A percentile compares a stretch with the other conserved stretches of the same genome.
phyloP scores from a whole-genome alignment of 2,888 invertebrate species.

The Criorhina ranunculi region DNA sequence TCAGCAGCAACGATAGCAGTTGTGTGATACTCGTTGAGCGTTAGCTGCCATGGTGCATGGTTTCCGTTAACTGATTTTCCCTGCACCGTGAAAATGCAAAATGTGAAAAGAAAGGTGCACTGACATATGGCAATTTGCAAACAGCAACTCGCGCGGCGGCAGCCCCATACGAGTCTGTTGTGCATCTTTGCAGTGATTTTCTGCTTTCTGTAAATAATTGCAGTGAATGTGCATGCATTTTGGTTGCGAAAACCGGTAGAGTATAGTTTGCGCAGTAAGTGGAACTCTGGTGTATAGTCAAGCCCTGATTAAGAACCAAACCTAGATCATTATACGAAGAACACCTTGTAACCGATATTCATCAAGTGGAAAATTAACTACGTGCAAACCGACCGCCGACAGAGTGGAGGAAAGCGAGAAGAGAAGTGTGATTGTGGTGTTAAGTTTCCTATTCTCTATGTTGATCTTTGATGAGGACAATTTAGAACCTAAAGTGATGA shows the following conservation, averaged over 20 bases:
- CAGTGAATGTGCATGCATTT: constrained; percentile 61
- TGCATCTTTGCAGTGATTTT: constrained; percentile 64
- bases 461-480: constrained; percentile 32
- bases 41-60: constrained; percentile 56
- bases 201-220: constrained; percentile 69
- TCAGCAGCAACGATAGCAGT: constrained; percentile 21
- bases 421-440: constrained; percentile 34
- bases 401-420: constrained; percentile 3
- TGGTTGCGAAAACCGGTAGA: constrained; percentile 42
- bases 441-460: constrained; percentile 16
- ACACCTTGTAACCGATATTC: constrained; percentile 74
- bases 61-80: constrained; percentile 76
- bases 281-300: constrained; percentile 62
- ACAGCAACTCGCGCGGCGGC: constrained; percentile 4
- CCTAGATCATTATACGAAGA: constrained; percentile 72
- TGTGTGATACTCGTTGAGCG: constrained; percentile 45
- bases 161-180: background rate
- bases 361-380: constrained; percentile 72
- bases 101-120: constrained; percentile 75
- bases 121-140: constrained; percentile 70
- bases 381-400: constrained; percentile 5
- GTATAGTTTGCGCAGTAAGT: constrained; percentile 52
- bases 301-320: constrained; percentile 76
- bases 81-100: constrained; percentile 70
- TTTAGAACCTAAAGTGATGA: background rate